Evolutionary conservation across 1,140 invertebrate genomes (phyloP).

Genomic region (Aradophagus sp.): DNA sequence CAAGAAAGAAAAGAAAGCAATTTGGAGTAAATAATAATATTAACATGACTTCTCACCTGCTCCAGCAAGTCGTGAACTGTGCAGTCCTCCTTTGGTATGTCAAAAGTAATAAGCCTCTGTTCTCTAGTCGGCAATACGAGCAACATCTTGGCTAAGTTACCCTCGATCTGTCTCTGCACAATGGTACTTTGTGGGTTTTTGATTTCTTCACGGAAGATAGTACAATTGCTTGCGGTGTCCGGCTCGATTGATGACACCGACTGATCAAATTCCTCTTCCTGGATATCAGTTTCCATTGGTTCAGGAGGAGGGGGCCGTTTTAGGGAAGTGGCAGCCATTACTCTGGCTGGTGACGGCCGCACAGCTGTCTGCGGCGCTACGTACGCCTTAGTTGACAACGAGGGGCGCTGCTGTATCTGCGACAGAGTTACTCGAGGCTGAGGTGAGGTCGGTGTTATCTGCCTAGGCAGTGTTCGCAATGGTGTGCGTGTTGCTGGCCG

Average conservation of each 20-base stretch:
- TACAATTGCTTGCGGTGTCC: constrained; percentile 58
- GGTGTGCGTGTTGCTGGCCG: background rate
- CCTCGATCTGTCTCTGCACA: constrained; percentile 72
- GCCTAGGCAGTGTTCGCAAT: constrained; percentile 52
- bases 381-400: no score
- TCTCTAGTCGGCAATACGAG: constrained; percentile 83
- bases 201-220: constrained; percentile 67
- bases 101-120: constrained; percentile 86
- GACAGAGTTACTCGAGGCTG: background rate
- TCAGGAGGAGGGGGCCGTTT: background rate
- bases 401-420: background rate
- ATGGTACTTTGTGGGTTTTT: constrained; percentile 65
- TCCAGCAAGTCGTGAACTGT: constrained; percentile 86
- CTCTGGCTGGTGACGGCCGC: background rate
- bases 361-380: background rate
- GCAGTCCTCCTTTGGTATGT: constrained; percentile 84
- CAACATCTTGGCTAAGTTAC: constrained; percentile 83
- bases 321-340: background rate
- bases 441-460: constrained; percentile 28
- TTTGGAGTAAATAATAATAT: constrained; percentile 1
- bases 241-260: constrained; percentile 11
- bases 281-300: constrained; percentile 1
- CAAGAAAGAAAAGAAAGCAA: constrained; percentile 25
- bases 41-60: constrained; percentile 75
- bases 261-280: constrained; percentile 5